Evolutionary conservation across 2,888 invertebrate genomes (phyloP).

Genomic region (Autographa pulchrina): DNA sequence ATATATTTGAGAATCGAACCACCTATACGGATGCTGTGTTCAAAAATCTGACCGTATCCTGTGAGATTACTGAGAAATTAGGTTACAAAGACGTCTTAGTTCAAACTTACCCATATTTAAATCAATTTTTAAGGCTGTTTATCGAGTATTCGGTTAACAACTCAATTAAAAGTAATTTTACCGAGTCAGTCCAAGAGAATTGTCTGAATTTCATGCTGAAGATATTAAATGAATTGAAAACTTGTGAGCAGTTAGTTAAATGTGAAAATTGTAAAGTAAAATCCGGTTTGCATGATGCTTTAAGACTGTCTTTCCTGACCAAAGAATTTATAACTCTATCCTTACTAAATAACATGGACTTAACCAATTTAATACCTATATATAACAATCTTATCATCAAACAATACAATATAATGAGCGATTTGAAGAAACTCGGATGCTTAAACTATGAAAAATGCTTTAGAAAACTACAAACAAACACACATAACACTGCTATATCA

Average conservation of each 20-base stretch:
- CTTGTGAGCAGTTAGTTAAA: slow-evolving; percentile 73
- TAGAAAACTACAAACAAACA: slow-evolving; percentile 76
- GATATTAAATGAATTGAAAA: slow-evolving; percentile 67
- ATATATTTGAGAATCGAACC: slow-evolving; percentile 66
- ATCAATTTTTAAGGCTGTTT: slow-evolving; percentile 75
- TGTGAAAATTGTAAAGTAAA: slow-evolving; percentile 78
- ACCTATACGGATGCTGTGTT: slow-evolving; percentile 67
- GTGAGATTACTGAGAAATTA: slow-evolving; percentile 71
- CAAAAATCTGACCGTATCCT: slow-evolving; percentile 66
- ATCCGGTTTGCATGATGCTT: slow-evolving; percentile 76
- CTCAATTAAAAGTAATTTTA: slow-evolving; percentile 53
- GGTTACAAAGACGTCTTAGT: slow-evolving; percentile 68
- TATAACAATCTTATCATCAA: slow-evolving; percentile 63
- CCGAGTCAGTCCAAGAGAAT: slow-evolving; percentile 58
- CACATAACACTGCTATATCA: slow-evolving; percentile 79
- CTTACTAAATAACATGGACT: slow-evolving; percentile 56
- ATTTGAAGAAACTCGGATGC: slow-evolving; percentile 70
- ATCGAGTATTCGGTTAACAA: slow-evolving; percentile 69
- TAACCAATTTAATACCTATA: slow-evolving; percentile 60
- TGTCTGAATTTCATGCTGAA: slow-evolving; percentile 72
- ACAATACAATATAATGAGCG: slow-evolving; percentile 71
- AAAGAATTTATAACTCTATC: slow-evolving; percentile 72
- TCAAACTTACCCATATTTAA: slow-evolving; percentile 75
- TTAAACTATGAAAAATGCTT: slow-evolving; percentile 74
- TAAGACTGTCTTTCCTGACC: slow-evolving; percentile 73